Conservation (phyloP, 2,888 invertebrate genomes). For the Drosophila ezoana region DNA sequence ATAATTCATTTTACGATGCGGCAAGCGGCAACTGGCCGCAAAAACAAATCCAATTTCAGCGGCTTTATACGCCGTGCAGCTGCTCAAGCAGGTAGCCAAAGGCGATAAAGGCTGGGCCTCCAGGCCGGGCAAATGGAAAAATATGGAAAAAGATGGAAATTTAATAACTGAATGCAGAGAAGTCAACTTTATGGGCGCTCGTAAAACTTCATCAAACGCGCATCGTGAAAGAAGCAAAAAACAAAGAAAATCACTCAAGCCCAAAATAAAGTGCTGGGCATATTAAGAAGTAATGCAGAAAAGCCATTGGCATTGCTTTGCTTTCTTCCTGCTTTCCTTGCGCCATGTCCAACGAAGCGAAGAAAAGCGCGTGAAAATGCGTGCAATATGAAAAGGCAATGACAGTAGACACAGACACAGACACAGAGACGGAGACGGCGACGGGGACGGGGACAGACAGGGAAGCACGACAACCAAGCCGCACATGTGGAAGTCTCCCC, state of each 20-base stretch:
- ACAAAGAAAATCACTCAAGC: conserved; percentile 74
- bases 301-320: conserved; percentile 55
- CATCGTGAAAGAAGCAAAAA: conserved; percentile 38
- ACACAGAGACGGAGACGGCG: neutral
- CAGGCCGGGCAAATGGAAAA: conserved; percentile 10
- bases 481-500: conserved; percentile 42
- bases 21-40: conserved; percentile 27
- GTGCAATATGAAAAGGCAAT: conserved; percentile 60
- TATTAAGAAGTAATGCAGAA: conserved; percentile 70
- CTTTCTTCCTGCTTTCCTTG: conserved; percentile 20
- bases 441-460: conserved; percentile 1
- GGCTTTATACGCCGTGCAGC: conserved; percentile 35
- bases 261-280: conserved; percentile 56
- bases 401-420: conserved; percentile 30
- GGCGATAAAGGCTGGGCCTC: conserved; percentile 21
- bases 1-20: conserved; percentile 57
- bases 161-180: conserved; percentile 60
- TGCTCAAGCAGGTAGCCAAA: conserved; percentile 28
- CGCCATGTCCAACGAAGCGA: conserved; percentile 57
- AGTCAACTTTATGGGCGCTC: conserved; percentile 59
- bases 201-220: conserved; percentile 59
- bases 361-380: conserved; percentile 77
- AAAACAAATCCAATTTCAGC: conserved; percentile 36
- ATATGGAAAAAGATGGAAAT: conserved; percentile 65
- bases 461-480: conserved; percentile 12